Evolutionary conservation across 2,797 vertebrate species (phyloP).

Genomic region (Aeoliscus strigatus): DNA sequence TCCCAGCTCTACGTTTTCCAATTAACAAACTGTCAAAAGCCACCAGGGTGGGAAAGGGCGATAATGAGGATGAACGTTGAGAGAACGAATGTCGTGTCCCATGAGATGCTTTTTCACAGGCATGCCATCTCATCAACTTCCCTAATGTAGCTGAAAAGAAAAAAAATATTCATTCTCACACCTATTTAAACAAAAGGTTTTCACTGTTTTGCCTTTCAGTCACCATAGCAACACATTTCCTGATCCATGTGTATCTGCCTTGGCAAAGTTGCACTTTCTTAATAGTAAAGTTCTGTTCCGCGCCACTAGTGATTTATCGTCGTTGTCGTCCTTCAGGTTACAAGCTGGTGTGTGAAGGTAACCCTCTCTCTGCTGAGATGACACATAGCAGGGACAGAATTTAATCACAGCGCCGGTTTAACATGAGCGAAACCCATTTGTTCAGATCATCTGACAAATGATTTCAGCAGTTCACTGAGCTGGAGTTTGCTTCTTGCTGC

Average conservation of each 20-base stretch:
- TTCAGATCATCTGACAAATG: slow-evolving; percentile 35
- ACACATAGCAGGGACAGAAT: slow-evolving; percentile 24
- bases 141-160: slow-evolving; percentile 28
- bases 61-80: slow-evolving; percentile 35
- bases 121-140: slow-evolving; percentile 13
- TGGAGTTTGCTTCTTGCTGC: no score
- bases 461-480: slow-evolving; percentile 5
- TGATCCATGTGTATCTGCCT: no score
- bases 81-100: slow-evolving; percentile 3
- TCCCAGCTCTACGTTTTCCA: slow-evolving; percentile 29
- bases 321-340: no score
- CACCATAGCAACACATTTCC: background rate
- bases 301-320: no score
- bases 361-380: slow-evolving; percentile 11
- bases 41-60: slow-evolving; percentile 5
- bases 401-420: slow-evolving; percentile 30
- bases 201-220: background rate
- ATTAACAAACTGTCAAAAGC: slow-evolving; percentile 37
- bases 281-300: no score
- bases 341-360: slow-evolving; percentile 14
- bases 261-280: no score
- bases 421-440: slow-evolving; percentile 24
- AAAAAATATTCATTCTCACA: slow-evolving; percentile 15
- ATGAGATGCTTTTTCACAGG: background rate
- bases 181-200: no score